Conservation (phyloP, 2,888 invertebrate species). For the Eristalis arbustorum region DNA sequence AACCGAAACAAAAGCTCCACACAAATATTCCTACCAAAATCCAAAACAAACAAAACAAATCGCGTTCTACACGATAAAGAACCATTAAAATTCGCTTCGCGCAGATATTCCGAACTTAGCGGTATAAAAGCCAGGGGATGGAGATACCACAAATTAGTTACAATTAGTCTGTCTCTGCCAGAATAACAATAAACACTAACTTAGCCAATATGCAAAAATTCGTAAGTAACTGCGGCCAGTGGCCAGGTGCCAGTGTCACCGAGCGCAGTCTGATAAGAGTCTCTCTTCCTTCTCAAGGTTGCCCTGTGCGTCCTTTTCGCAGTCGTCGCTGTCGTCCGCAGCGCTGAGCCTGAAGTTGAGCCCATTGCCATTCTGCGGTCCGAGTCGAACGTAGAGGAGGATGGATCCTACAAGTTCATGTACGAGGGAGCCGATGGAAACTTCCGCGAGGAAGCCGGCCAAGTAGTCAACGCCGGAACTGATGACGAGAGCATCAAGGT, state of each 20-base stretch:
- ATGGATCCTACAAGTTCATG: conserved; percentile 75
- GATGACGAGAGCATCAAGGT: conserved; percentile 75
- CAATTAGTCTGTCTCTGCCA: conserved; percentile 35
- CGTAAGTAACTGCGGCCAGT: conserved; percentile 47
- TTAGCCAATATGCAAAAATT: conserved; percentile 52
- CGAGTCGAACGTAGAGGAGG: conserved; percentile 72
- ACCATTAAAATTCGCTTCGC: conserved; percentile 10
- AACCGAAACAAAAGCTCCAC: background rate
- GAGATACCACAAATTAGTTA: conserved; percentile 42
- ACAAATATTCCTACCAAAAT: conserved; percentile 27
- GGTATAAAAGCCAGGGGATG: conserved; percentile 49
- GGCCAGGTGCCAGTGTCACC: background rate
- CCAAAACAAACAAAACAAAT: background rate
- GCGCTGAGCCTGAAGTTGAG: conserved; percentile 56
- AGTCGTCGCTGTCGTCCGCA: conserved; percentile 44
- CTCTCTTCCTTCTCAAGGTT: conserved; percentile 19
- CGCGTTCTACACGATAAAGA: conserved; percentile 6
- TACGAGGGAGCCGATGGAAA: conserved; percentile 76
- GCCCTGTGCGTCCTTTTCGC: conserved; percentile 48
- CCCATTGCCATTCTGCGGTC: conserved; percentile 75
- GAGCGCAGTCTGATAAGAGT: background rate
- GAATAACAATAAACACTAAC: conserved; percentile 19
- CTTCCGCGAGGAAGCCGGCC: conserved; percentile 74
- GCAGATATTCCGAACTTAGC: background rate
- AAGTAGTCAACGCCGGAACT: conserved; percentile 73